A percentile compares a stretch with the other conserved stretches of the same genome.
These are phyloP conservation scores for Anthopleura xanthogrammica DNA, from an alignment of 92 coral and sea anemone species.

Conservation along the genomic window DNA sequence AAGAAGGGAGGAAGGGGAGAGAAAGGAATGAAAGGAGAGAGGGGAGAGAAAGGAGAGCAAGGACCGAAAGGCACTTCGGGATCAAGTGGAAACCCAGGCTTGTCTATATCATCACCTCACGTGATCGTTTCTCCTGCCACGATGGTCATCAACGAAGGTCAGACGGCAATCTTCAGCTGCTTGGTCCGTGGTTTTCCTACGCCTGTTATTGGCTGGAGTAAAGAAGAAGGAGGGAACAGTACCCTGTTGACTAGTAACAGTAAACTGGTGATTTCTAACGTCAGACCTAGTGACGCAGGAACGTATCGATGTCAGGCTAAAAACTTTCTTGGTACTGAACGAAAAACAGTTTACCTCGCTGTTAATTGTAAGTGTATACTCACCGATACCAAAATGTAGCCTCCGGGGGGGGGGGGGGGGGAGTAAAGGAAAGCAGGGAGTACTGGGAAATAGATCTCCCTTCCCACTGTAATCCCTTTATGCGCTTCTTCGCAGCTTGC, in stretches of 20 bases:
- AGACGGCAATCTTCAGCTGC: constrained; percentile 28
- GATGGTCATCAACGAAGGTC: constrained; percentile 20
- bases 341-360: too few relatives aligned
- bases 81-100: constrained; percentile 23
- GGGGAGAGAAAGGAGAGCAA: too few relatives aligned
- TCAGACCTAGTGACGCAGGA: constrained; percentile 38
- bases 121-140: constrained; percentile 11
- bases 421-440: too few relatives aligned
- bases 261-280: constrained; percentile 27
- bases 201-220: constrained; percentile 24
- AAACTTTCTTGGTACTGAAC: neutral
- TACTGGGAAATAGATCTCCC: too few relatives aligned
- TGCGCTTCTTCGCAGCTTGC: too few relatives aligned
- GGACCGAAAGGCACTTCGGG: constrained; percentile 29
- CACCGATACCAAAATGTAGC: neutral
- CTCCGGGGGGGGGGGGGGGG: too few relatives aligned
- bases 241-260: neutral
- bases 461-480: too few relatives aligned
- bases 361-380: neutral
- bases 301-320: constrained; percentile 44
- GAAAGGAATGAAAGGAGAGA: too few relatives aligned
- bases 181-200: constrained; percentile 23
- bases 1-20: too few relatives aligned
- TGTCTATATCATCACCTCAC: constrained; percentile 10
- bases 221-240: neutral